Base-by-base conservation (phyloP, 2,888 invertebrate genomes). In the Pinctada fucata region DNA sequence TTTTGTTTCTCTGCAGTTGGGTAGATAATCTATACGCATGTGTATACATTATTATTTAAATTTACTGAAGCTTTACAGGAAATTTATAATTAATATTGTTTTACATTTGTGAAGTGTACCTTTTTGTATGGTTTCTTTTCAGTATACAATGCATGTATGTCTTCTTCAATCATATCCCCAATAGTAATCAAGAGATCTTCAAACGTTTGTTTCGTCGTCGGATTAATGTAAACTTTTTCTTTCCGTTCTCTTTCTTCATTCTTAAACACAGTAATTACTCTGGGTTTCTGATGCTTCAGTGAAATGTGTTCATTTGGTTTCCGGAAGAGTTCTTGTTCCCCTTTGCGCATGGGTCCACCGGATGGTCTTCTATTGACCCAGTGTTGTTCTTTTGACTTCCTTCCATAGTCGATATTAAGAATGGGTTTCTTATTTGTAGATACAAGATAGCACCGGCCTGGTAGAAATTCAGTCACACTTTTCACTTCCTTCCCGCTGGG, bases 171-270 rank as follows among this genome's bases (percentile, higher is more conserved):
- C 83, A 90, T 85, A 72, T 85, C 84, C 2, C 82, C 81, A 8
- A 98, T 94, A 93, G 98, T 98, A 92, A 96, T 96, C 78, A 98
- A 94, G 52, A 98, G 97, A 91, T 98, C 97, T 93, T 98, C 98
- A 91, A 97, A 98, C 0, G 97, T 97, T 90, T 98, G 97, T 51
- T 96, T 96, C 31, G 98, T 98, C 83, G 97, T 95, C 87, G 98
- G 95, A 92, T 98, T 98, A 82, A 98, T 94, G 85, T 98, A 94
- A 72, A 98, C 97, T 78, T 89, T 90, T 76, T 91, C 89, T 50
- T 81, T 79, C 48, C 85, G 96, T 64, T 97, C 96, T 92, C 97
- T 97, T 93, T 97, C 96, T 94, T 96, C 95, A 92, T 97, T 97
- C 93, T 98, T 98, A 91, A 98, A 96, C 91, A 98, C 97, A 87